phyloP scores from a whole-genome alignment of 2,113 vertebrate genomes.

The Siphamia tubifer region DNA sequence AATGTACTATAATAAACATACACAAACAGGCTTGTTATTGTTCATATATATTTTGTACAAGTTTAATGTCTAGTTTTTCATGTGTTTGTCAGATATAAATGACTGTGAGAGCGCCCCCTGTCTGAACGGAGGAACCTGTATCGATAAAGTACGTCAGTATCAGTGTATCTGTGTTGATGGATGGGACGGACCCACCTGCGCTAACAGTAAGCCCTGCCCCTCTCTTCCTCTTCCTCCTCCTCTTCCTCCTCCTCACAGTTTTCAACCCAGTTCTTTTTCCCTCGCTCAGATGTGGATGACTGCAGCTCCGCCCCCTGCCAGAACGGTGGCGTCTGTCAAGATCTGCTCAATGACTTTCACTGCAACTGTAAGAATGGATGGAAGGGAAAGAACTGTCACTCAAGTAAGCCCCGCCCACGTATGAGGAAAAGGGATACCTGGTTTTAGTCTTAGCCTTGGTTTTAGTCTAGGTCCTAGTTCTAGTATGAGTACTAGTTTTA shows the following conservation, averaged over 20 bases:
- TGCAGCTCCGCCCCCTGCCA: slow-evolving; percentile 94
- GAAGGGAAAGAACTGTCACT: slow-evolving; percentile 99
- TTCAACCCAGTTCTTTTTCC: too few relatives aligned
- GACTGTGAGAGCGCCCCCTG: slow-evolving; percentile 96
- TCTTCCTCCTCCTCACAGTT: too few relatives aligned
- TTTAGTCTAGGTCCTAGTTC: too few relatives aligned
- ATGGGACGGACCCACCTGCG: slow-evolving; percentile 87
- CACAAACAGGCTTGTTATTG: too few relatives aligned
- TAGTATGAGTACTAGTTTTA: too few relatives aligned
- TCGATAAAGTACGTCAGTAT: slow-evolving; percentile 94
- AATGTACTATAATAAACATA: background rate
- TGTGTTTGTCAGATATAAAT: slow-evolving; percentile 85
- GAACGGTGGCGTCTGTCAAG: slow-evolving; percentile 93
- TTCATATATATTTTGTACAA: too few relatives aligned
- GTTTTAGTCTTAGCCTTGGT: too few relatives aligned
- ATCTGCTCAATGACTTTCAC: slow-evolving; percentile 98
- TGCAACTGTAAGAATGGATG: slow-evolving; percentile 97
- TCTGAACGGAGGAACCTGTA: slow-evolving; percentile 92
- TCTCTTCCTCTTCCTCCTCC: too few relatives aligned
- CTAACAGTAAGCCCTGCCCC: too few relatives aligned
- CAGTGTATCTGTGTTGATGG: slow-evolving; percentile 96
- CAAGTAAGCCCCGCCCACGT: too few relatives aligned
- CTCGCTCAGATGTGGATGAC: slow-evolving; percentile 80
- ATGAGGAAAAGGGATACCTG: too few relatives aligned
- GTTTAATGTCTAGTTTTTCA: background rate